These are phyloP conservation scores for Nemurella pictetii DNA, from an alignment of 2,888 invertebrate genomes.

Conservation along the genomic window DNA sequence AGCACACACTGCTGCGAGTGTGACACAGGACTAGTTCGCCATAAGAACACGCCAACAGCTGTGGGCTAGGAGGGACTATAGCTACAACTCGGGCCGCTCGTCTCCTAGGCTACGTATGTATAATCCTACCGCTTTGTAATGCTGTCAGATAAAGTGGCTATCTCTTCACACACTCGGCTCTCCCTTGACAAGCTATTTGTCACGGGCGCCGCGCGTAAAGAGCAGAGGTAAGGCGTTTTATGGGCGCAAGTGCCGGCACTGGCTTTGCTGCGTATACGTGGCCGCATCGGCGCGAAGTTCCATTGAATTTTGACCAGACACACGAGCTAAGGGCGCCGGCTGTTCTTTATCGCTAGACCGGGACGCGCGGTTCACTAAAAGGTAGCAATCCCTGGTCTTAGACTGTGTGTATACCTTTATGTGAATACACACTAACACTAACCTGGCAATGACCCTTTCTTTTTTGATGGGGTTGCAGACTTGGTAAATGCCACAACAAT, in stretches of 20 bases:
- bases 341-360: neutral
- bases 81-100: neutral
- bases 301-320: neutral
- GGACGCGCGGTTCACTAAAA: neutral
- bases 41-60: conserved; percentile 14
- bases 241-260: neutral
- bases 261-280: neutral
- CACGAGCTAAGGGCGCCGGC: neutral
- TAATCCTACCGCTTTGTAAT: neutral
- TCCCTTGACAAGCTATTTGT: conserved; percentile 1
- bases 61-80: neutral
- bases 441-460: neutral
- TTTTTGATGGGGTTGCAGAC: neutral
- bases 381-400: neutral
- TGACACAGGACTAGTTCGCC: neutral
- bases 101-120: neutral
- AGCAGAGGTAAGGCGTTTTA: neutral
- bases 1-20: neutral
- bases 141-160: conserved; percentile 19
- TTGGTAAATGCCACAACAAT: neutral
- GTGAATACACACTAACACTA: neutral
- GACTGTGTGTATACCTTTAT: neutral
- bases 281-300: neutral
- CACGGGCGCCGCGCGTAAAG: neutral
- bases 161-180: conserved; percentile 15